These are phyloP conservation scores for Sminthurinus aureus DNA, from an alignment of 2,888 invertebrate genomes.

Conservation along the genomic window DNA sequence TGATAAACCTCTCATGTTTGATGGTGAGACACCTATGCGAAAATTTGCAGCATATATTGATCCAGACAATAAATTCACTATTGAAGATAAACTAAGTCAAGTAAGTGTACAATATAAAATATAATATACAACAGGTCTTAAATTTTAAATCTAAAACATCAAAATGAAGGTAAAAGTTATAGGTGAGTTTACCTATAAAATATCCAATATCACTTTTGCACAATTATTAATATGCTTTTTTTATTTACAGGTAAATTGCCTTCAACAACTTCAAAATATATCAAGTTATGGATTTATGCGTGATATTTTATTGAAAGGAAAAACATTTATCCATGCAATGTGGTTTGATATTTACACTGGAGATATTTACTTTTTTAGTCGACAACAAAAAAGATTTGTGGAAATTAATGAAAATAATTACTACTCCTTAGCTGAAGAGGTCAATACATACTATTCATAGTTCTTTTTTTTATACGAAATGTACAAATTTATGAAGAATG, in stretches of 20 bases:
- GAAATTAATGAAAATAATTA: slow-evolving; percentile 85
- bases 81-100: slow-evolving; percentile 94
- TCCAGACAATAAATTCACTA: slow-evolving; percentile 84
- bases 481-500: background rate
- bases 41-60: slow-evolving; percentile 95
- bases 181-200: too few relatives aligned
- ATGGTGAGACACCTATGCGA: slow-evolving; percentile 84
- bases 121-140: too few relatives aligned
- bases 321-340: slow-evolving; percentile 88
- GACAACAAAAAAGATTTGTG: slow-evolving; percentile 83
- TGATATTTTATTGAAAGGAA: slow-evolving; percentile 78
- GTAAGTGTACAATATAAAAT: slow-evolving; percentile 66
- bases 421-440: slow-evolving; percentile 77
- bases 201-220: too few relatives aligned
- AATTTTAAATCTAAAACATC: too few relatives aligned
- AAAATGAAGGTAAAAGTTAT: too few relatives aligned
- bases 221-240: too few relatives aligned
- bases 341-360: slow-evolving; percentile 99
- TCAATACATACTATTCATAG: slow-evolving; percentile 77
- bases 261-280: slow-evolving; percentile 91
- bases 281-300: slow-evolving; percentile 91
- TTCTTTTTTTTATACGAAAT: background rate
- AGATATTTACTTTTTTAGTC: slow-evolving; percentile 92
- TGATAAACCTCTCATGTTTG: slow-evolving; percentile 80
- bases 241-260: slow-evolving; percentile 77